Evolutionary conservation across 2,797 vertebrate genomes (phyloP).

Genomic region (Acrossocheilus wenchowensis): DNA sequence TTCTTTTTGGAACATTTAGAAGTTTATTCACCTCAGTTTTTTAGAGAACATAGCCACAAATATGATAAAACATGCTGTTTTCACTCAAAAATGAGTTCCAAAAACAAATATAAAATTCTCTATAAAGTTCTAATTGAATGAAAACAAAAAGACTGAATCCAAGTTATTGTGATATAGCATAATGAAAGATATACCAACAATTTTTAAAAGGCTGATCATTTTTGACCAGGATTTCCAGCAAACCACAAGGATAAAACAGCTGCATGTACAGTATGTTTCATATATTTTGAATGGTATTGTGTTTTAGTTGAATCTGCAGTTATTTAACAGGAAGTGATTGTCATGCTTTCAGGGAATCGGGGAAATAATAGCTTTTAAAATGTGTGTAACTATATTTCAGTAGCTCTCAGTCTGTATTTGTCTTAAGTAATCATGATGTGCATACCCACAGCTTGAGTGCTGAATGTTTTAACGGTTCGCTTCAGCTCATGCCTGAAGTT

Average conservation of each 20-base stretch:
- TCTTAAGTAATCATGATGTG: conserved; percentile 25
- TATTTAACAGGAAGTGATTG: neutral
- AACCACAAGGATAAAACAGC: neutral
- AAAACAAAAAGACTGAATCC: neutral
- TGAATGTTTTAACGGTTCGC: conserved; percentile 54
- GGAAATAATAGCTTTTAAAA: conserved; percentile 29
- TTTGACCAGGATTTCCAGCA: neutral
- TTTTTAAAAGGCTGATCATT: neutral
- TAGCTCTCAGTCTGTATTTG: conserved; percentile 20
- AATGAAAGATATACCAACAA: neutral
- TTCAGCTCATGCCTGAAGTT: conserved; percentile 69
- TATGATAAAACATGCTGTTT: neutral
- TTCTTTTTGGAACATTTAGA: neutral
- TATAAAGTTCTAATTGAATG: neutral
- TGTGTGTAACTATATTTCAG: conserved; percentile 22
- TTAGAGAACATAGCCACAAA: neutral
- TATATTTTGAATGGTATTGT: neutral
- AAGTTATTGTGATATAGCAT: neutral
- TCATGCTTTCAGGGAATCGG: neutral
- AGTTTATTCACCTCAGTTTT: neutral
- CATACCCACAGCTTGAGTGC: conserved; percentile 8
- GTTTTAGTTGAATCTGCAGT: neutral
- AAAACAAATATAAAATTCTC: neutral
- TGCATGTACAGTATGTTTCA: neutral
- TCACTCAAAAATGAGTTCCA: neutral